Conservation (phyloP, 2,888 invertebrate genomes). For the Troglohyphantes excavatus region DNA sequence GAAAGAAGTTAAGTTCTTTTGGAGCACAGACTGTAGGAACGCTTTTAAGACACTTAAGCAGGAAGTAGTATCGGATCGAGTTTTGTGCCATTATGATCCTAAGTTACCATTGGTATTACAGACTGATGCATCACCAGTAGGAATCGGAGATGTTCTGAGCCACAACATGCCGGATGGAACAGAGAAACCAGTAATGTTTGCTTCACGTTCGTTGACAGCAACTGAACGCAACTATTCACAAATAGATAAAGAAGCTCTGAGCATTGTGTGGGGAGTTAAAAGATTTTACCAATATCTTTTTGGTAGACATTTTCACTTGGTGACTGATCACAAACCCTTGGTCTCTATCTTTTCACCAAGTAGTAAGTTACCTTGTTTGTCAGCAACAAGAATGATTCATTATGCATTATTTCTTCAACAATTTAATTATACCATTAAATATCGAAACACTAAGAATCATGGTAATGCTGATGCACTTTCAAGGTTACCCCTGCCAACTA, state of each 20-base stretch:
- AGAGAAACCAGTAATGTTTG: constrained; percentile 83
- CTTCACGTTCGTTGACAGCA: constrained; percentile 81
- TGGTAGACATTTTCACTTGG: background rate
- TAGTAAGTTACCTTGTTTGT: background rate
- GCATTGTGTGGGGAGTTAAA: constrained; percentile 71
- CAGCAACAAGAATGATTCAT: background rate
- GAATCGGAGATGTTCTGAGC: constrained; percentile 82
- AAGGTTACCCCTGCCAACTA: background rate
- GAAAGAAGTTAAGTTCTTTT: constrained; percentile 42
- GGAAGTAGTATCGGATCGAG: constrained; percentile 51
- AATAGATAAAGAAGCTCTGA: constrained; percentile 82
- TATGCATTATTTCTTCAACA: background rate
- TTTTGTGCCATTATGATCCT: constrained; percentile 80
- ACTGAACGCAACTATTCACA: constrained; percentile 82
- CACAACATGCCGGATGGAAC: constrained; percentile 81
- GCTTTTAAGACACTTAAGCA: constrained; percentile 54
- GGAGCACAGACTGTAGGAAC: constrained; percentile 46
- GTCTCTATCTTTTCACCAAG: background rate
- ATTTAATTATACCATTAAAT: background rate
- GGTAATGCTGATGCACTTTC: background rate
- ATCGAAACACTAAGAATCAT: background rate
- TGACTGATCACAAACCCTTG: background rate
- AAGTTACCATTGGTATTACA: constrained; percentile 81
- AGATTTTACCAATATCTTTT: constrained; percentile 59
- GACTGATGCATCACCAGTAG: constrained; percentile 81